These are phyloP conservation scores for Perognathus longimembris DNA, from an alignment of 2,113 vertebrate genomes.

Conservation along the genomic window DNA sequence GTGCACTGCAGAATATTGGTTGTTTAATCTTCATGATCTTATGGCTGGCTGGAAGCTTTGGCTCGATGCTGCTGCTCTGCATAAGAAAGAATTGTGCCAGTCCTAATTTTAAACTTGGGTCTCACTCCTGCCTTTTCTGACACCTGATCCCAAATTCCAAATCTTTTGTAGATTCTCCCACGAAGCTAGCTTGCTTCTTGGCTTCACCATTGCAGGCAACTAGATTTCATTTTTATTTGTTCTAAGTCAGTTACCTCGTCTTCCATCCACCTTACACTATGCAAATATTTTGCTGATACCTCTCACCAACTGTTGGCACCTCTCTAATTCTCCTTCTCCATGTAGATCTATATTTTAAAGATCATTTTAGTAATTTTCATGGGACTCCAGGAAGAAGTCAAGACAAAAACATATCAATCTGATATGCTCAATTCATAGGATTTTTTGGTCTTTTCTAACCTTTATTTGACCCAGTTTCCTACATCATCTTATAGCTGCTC, in stretches of 20 bases:
- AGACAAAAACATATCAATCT: conserved; percentile 22
- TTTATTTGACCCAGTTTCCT: conserved; percentile 46
- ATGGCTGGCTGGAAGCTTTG: not conserved
- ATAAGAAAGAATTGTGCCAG: not conserved
- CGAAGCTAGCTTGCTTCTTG: not conserved
- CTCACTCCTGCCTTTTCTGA: not conserved
- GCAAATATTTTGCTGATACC: not conserved
- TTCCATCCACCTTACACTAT: not conserved
- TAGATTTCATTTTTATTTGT: not conserved
- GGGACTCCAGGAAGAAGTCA: not conserved
- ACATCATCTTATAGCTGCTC: conserved; percentile 9
- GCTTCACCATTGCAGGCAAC: not conserved
- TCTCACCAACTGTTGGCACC: not conserved
- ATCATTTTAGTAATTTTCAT: conserved; percentile 38
- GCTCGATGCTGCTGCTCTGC: not conserved
- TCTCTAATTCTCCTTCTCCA: conserved; percentile 35
- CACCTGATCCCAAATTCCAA: not conserved
- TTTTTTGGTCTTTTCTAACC: conserved; percentile 20
- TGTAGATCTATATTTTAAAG: not conserved
- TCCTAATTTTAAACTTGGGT: not conserved
- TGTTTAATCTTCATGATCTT: not conserved
- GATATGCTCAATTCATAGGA: not conserved
- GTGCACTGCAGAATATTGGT: too few species aligned
- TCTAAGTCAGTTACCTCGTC: not conserved
- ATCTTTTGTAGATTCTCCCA: conserved; percentile 28